A percentile compares a stretch with the other conserved stretches of the same genome.
Conservation (phyloP, 1,140 invertebrate species). For the Pseudachorutes palmiensis region DNA sequence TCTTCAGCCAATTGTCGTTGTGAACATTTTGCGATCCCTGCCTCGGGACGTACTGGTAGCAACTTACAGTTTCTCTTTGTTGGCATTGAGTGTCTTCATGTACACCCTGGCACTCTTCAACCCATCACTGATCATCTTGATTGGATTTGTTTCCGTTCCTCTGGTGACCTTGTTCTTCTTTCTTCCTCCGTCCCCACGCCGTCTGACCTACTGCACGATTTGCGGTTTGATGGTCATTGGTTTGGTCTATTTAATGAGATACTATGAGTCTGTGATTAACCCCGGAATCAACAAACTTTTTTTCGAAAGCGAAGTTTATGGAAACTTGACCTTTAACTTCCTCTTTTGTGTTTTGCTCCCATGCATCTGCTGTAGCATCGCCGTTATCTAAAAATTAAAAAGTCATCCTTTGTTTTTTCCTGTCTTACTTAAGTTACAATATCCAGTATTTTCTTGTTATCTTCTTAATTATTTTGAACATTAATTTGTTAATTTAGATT, state of each 20-base stretch:
- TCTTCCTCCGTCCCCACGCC: constrained; percentile 17
- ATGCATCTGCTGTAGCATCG: not conserved
- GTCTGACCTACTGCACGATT: constrained; percentile 7
- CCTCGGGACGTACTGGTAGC: not conserved
- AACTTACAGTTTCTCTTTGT: constrained; percentile 29
- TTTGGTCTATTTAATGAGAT: constrained; percentile 8
- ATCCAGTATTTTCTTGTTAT: no score
- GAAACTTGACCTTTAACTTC: constrained; percentile 36
- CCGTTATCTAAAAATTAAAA: constrained; percentile 8
- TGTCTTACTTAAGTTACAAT: no score
- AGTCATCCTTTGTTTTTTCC: no score
- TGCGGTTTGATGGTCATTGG: constrained; percentile 1
- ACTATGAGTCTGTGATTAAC: not conserved
- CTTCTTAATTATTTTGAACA: no score
- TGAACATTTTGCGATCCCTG: not conserved
- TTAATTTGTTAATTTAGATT: no score
- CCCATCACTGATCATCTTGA: constrained; percentile 29
- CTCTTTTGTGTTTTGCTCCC: constrained; percentile 23
- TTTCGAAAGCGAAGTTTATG: constrained; percentile 30
- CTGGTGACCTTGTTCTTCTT: constrained; percentile 26
- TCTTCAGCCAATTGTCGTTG: constrained; percentile 2
- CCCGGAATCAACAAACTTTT: constrained; percentile 25
- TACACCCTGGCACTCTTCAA: constrained; percentile 36
- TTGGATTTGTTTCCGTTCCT: constrained; percentile 19
- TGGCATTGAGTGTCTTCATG: constrained; percentile 27